Evolutionary conservation across 2,888 invertebrate genomes (phyloP), one percentile per base, ranked within the genome.

Genomic region (Nephrotoma appendiculata): DNA sequence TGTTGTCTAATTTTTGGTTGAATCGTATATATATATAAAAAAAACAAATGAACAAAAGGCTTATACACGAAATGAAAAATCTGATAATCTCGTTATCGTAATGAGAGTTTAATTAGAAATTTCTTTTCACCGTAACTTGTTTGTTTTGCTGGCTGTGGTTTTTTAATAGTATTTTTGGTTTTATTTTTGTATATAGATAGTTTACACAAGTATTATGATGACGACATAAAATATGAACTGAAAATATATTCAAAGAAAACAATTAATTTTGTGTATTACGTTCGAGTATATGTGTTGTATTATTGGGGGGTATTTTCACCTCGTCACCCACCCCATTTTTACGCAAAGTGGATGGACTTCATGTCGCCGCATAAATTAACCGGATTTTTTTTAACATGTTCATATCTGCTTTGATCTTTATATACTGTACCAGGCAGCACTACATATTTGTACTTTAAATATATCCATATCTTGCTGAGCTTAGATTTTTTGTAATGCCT

Each of bases 61-160:
- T 31, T 31, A 31, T 31, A 31, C 31, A 31, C 31, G 31, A 31
- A 2, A 52, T 6, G 9, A 31, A 71, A 71, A 71, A 31, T 71
- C 43, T 42, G 84, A 84, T 84, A 84, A 84, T 84, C 42, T 84
- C 15, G 84, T 84, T 84, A 84, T 84, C 84, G 84, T 84, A 84
- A 84, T 84, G 84, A 84, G 84, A 84, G 84, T 84, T 84, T 84
- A 84, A 84, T 84, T 84, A 84, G 84, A 84, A 71, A 31, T 71
- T 57, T 57, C 52, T n/a, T 57, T 52, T n/a, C 31, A 5, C 15
- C 52, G 52, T 15, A 71, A 6, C 31, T 48, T 48, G 42, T 84
- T 48, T 48, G 42, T 84, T 41, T 84, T 84, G 83, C 42, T 84
- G 11, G n/a, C n/a, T 84, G 84, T 84, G 43, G 41, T 42, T 42